Evolutionary conservation across 1,140 invertebrate genomes (phyloP).

Genomic region (Copidosoma floridanum): DNA sequence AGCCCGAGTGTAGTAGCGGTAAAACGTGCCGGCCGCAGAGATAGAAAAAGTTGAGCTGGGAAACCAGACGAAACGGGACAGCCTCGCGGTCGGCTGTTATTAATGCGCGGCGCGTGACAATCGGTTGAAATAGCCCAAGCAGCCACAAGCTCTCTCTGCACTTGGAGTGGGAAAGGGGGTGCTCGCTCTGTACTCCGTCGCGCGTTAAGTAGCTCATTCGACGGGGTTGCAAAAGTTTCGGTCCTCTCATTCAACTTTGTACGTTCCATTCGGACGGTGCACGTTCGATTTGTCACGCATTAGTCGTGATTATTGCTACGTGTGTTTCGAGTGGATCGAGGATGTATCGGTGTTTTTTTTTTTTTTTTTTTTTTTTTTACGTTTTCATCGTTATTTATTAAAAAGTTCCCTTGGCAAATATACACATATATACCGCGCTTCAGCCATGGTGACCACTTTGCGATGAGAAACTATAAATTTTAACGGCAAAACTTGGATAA

Average conservation of each 20-base stretch:
- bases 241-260: not conserved
- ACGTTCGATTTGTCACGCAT: too few relatives aligned
- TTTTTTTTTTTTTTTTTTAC: too few relatives aligned
- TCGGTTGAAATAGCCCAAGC: conserved; percentile 45
- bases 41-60: not conserved
- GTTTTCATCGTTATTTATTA: too few relatives aligned
- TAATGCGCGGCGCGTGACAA: conserved; percentile 49
- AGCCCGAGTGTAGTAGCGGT: not conserved
- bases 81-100: conserved; percentile 35
- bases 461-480: not conserved
- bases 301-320: too few relatives aligned
- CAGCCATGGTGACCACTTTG: too few relatives aligned
- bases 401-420: too few relatives aligned
- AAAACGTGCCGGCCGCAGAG: not conserved
- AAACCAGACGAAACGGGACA: not conserved
- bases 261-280: too few relatives aligned
- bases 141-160: too few relatives aligned
- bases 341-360: too few relatives aligned
- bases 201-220: not conserved
- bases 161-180: too few relatives aligned
- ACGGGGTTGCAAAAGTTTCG: not conserved
- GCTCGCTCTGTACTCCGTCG: not conserved
- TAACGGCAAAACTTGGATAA: not conserved
- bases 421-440: too few relatives aligned
- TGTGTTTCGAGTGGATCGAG: too few relatives aligned